phyloP scores from a whole-genome alignment of 2,797 vertebrate species.

The Sebastes miniatus region DNA sequence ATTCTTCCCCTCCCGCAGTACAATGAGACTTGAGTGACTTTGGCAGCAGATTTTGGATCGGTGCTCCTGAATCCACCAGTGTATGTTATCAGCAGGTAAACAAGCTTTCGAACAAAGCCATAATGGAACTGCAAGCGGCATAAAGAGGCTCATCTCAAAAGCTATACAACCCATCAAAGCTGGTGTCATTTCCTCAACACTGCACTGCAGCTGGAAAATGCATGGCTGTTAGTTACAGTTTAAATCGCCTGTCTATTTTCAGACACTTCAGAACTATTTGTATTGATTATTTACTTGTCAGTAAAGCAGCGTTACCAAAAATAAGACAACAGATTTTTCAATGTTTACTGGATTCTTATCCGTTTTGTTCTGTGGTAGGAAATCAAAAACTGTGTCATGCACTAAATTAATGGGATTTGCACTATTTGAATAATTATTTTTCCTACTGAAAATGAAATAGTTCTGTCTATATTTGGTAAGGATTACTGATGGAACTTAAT shows the following conservation, averaged over 20 bases:
- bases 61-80: slow-evolving; percentile 88
- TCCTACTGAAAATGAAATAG: slow-evolving; percentile 74
- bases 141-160: slow-evolving; percentile 88
- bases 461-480: slow-evolving; percentile 79
- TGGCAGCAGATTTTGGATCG: slow-evolving; percentile 89
- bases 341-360: slow-evolving; percentile 74
- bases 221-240: slow-evolving; percentile 82
- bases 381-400: slow-evolving; percentile 79
- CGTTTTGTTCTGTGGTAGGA: slow-evolving; percentile 70
- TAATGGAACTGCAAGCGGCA: slow-evolving; percentile 87
- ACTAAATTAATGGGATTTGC: slow-evolving; percentile 82
- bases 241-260: slow-evolving; percentile 82
- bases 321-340: slow-evolving; percentile 79
- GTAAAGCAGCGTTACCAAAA: slow-evolving; percentile 78
- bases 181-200: slow-evolving; percentile 85
- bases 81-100: slow-evolving; percentile 93
- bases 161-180: slow-evolving; percentile 87
- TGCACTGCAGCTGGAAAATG: slow-evolving; percentile 80
- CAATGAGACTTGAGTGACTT: slow-evolving; percentile 90
- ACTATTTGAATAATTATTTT: slow-evolving; percentile 83
- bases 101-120: slow-evolving; percentile 90
- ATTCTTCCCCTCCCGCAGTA: slow-evolving; percentile 85
- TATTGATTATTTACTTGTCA: slow-evolving; percentile 84
- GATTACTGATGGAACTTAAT: slow-evolving; percentile 75
- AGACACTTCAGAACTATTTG: slow-evolving; percentile 83